Evolutionary conservation across 2,797 vertebrate genomes (phyloP).

Genomic region (Stomatorhinus walkeri): DNA sequence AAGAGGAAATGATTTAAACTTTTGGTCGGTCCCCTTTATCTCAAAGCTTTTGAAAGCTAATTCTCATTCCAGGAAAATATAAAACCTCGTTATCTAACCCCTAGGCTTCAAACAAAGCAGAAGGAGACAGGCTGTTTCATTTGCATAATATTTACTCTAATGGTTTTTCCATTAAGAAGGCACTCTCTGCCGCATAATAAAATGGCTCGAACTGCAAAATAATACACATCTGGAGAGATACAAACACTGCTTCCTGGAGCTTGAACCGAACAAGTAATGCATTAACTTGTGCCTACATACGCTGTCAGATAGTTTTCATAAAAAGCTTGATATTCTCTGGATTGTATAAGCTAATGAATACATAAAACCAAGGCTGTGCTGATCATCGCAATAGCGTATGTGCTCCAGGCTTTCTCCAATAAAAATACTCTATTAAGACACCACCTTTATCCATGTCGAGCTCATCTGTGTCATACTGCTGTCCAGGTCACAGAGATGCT

Average conservation of each 20-base stretch:
- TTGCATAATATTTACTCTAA: constrained; percentile 65
- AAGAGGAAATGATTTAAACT: constrained; percentile 24
- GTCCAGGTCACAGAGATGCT: neutral
- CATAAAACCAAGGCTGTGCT: constrained; percentile 10
- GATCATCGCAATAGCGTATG: neutral
- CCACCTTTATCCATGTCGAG: neutral
- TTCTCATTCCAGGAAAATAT: constrained; percentile 57
- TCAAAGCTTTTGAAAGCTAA: constrained; percentile 40
- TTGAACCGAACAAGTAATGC: constrained; percentile 32
- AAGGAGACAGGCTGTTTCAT: constrained; percentile 53
- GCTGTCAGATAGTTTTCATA: constrained; percentile 17
- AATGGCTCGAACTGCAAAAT: constrained; percentile 48
- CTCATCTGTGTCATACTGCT: neutral
- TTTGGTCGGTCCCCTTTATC: constrained; percentile 19
- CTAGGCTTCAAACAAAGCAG: constrained; percentile 51
- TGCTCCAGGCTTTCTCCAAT: neutral
- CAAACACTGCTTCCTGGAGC: constrained; percentile 29
- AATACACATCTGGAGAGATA: constrained; percentile 44
- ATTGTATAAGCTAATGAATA: constrained; percentile 18
- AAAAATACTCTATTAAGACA: neutral
- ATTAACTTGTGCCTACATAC: constrained; percentile 31
- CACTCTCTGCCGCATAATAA: constrained; percentile 60
- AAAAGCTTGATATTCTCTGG: constrained; percentile 10
- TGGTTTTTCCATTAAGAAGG: constrained; percentile 65
- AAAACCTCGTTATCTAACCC: constrained; percentile 56